Conservation (phyloP, 2,888 invertebrate genomes). For the Trimorus sp. region DNA sequence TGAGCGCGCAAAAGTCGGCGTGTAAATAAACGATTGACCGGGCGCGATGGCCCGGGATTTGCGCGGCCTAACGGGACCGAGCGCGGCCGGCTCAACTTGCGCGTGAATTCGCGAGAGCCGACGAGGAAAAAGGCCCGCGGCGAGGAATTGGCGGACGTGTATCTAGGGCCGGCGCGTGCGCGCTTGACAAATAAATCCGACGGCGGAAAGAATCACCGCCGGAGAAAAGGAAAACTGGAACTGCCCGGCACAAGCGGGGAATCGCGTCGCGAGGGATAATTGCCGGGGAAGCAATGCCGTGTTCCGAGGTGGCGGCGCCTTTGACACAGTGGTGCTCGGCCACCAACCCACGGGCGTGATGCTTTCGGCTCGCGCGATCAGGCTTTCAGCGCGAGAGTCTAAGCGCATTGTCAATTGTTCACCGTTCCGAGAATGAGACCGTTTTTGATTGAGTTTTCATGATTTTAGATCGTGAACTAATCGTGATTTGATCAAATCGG, state of each 20-base stretch:
- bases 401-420: too few relatives aligned
- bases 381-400: too few relatives aligned
- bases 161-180: slow-evolving; percentile 67
- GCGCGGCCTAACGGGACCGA: slow-evolving; percentile 53
- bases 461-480: too few relatives aligned
- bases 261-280: slow-evolving; percentile 72
- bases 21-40: slow-evolving; percentile 55
- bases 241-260: slow-evolving; percentile 52
- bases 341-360: too few relatives aligned
- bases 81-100: too few relatives aligned
- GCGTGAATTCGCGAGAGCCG: too few relatives aligned
- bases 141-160: too few relatives aligned
- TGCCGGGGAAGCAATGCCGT: slow-evolving; percentile 73
- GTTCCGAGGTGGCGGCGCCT: slow-evolving; percentile 73
- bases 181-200: slow-evolving; percentile 75
- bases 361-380: too few relatives aligned
- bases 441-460: too few relatives aligned
- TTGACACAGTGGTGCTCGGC: slow-evolving; percentile 72
- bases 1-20: not conserved
- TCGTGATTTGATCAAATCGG: too few relatives aligned
- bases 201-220: slow-evolving; percentile 64
- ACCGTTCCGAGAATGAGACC: too few relatives aligned
- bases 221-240: slow-evolving; percentile 55
- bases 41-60: not conserved
- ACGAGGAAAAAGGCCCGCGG: not conserved